phyloP scores from a whole-genome alignment of 2,113 vertebrate species.

The Oxyruncus cristatus region DNA sequence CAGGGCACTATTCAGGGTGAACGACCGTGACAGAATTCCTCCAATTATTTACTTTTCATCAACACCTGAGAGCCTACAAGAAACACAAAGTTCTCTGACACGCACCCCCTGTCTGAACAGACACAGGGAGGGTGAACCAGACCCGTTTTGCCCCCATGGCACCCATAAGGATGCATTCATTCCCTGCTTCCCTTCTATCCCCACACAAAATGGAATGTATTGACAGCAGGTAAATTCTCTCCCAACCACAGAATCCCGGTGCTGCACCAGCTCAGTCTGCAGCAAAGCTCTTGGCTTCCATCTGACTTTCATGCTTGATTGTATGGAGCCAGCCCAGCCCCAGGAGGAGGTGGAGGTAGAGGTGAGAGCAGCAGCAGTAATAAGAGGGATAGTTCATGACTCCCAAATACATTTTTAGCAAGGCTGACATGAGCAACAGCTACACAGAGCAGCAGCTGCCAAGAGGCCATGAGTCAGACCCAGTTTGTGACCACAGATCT shows the following conservation, averaged over 20 bases:
- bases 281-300: neutral
- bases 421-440: neutral
- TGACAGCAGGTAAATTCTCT: conserved; percentile 32
- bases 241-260: conserved; percentile 27
- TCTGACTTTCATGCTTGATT: neutral
- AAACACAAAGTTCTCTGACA: conserved; percentile 26
- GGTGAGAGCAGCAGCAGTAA: conserved; percentile 3
- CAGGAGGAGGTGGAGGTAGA: conserved; percentile 17
- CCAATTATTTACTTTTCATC: conserved; percentile 33
- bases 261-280: neutral
- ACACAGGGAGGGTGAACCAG: neutral
- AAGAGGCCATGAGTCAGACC: neutral
- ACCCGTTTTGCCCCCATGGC: neutral
- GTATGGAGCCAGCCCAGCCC: neutral
- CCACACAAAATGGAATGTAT: neutral
- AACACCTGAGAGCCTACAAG: neutral
- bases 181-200: neutral
- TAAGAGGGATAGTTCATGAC: neutral
- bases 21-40: neutral
- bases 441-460: conserved; percentile 3
- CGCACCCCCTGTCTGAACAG: neutral
- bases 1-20: conserved; percentile 22
- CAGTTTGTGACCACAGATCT: neutral
- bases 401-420: conserved; percentile 29
- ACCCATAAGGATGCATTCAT: conserved; percentile 51